phyloP scores from a whole-genome alignment of 2,113 vertebrate species.

The Lophochroa leadbeateri region DNA sequence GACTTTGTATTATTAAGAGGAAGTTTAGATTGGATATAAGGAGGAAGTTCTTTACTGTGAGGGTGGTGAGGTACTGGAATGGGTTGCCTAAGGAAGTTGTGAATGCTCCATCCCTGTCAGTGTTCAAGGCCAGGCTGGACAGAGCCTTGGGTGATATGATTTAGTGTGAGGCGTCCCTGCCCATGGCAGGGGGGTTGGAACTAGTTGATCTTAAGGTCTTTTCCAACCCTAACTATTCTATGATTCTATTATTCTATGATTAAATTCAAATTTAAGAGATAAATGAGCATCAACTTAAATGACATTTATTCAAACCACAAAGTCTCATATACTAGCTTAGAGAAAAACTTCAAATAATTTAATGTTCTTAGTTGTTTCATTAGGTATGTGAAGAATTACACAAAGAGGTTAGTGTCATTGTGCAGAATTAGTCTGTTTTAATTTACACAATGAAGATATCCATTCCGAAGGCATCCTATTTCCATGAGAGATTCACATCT shows the following conservation, averaged over 20 bases:
- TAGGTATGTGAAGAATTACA: background rate
- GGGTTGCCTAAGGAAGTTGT: no score
- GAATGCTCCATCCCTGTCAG: no score
- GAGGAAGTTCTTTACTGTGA: no score
- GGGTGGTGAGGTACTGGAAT: no score
- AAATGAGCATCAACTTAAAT: background rate
- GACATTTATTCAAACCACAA: background rate
- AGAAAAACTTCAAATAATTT: background rate
- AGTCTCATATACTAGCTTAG: background rate
- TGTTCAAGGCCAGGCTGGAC: no score
- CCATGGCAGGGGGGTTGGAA: no score
- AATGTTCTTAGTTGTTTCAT: background rate
- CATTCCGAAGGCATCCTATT: background rate
- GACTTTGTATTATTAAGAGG: background rate
- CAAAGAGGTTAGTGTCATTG: background rate
- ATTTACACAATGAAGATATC: background rate
- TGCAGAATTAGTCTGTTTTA: background rate
- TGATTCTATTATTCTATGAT: no score
- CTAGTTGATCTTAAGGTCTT: no score
- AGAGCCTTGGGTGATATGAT: no score
- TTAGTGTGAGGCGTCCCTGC: no score
- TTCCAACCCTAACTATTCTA: no score
- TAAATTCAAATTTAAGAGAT: background rate
- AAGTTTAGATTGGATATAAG: no score
- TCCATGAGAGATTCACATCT: background rate